Percentiles rank a stretch among this genome's conserved stretches.
Conservation (phyloP, 2,888 invertebrate species). For the Andrena bicolor region DNA sequence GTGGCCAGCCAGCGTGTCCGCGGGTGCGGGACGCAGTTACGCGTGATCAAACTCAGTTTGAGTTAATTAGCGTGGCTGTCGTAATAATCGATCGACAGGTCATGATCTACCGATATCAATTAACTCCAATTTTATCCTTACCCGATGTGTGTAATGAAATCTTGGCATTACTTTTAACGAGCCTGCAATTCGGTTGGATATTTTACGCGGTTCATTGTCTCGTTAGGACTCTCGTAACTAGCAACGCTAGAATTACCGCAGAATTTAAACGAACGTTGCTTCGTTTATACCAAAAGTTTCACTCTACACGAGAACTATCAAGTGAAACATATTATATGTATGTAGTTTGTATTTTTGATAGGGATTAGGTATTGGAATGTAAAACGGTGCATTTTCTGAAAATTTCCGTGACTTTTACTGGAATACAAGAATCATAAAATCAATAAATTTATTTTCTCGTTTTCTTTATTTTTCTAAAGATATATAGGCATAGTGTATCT, state of each 20-base stretch:
- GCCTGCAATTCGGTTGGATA: not conserved
- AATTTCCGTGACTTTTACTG: no score
- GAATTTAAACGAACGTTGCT: not conserved
- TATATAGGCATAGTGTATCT: no score
- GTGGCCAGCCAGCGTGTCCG: conserved; percentile 4
- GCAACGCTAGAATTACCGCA: not conserved
- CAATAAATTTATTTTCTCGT: no score
- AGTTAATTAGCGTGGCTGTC: conserved; percentile 71
- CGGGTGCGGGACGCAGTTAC: conserved; percentile 22
- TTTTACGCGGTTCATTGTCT: conserved; percentile 4
- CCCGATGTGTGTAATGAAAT: conserved; percentile 8
- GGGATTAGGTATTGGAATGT: no score
- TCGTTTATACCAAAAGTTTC: not conserved
- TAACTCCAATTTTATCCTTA: conserved; percentile 10
- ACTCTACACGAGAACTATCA: not conserved
- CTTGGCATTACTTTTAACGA: not conserved
- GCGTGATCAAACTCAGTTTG: conserved; percentile 45
- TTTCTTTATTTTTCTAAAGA: no score
- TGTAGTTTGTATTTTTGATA: no score
- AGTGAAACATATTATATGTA: no score
- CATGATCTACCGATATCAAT: conserved; percentile 36
- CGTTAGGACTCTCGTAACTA: not conserved
- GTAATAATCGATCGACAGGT: conserved; percentile 69
- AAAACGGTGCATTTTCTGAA: no score
- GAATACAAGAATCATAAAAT: no score